Evolutionary conservation across 1,140 invertebrate species (phyloP).

Genomic region (Pteromalus puparum): DNA sequence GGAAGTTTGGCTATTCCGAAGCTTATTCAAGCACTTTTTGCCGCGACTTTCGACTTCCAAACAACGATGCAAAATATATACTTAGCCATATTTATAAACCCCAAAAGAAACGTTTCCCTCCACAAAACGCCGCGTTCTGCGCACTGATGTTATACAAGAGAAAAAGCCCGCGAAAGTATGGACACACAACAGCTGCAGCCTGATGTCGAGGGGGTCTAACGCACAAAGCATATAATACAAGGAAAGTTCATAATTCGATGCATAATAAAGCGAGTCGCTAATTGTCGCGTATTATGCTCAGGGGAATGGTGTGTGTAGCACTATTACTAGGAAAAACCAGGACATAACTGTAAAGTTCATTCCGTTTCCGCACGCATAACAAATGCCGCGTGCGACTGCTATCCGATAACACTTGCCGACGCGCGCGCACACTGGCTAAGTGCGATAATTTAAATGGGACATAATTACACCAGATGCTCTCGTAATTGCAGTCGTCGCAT

Average conservation of each 20-base stretch:
- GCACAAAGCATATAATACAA: neutral
- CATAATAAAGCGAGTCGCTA: neutral
- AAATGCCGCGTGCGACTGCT: neutral
- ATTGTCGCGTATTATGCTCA: too few species aligned
- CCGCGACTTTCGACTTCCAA: neutral
- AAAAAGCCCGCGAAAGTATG: neutral
- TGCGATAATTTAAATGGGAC: slow-evolving; percentile 17
- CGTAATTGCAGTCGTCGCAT: too few species aligned
- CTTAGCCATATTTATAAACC: too few species aligned
- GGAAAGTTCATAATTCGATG: neutral
- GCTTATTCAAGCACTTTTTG: too few species aligned
- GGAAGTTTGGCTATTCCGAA: too few species aligned
- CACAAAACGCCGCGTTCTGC: neutral
- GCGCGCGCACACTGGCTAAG: neutral
- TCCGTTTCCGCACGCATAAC: slow-evolving; percentile 22
- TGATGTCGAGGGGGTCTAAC: too few species aligned
- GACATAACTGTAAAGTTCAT: slow-evolving; percentile 45
- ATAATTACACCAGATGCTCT: neutral
- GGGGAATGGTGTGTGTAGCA: neutral
- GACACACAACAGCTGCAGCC: neutral
- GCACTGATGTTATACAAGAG: neutral
- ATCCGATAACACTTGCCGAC: neutral
- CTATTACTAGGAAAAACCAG: slow-evolving; percentile 18
- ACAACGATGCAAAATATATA: too few species aligned
- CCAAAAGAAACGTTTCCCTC: too few species aligned